Conservation (phyloP, 1,140 invertebrate genomes). For the Apis florea region DNA sequence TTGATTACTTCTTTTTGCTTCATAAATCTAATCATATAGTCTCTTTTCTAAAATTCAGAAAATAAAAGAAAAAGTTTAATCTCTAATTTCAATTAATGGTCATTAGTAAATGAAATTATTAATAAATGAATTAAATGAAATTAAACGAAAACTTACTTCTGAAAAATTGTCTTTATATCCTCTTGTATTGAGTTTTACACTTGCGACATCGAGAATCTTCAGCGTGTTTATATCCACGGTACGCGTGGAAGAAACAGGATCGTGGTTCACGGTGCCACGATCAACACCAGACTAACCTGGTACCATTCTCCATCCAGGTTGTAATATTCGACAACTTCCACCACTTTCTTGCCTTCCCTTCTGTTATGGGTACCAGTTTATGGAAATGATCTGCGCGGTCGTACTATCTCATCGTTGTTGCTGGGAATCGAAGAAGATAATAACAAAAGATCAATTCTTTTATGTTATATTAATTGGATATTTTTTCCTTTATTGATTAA, state of each 20-base stretch:
- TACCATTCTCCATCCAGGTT: slow-evolving; percentile 77
- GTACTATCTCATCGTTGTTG: background rate
- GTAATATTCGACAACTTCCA: slow-evolving; percentile 79
- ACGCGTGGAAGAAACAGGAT: slow-evolving; percentile 33
- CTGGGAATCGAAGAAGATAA: background rate
- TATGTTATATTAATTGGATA: background rate
- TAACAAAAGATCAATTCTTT: background rate
- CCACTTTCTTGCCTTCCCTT: slow-evolving; percentile 68
- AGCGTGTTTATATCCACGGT: slow-evolving; percentile 4
- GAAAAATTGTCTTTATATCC: slow-evolving; percentile 47
- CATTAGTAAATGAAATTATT: background rate
- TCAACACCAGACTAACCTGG: slow-evolving; percentile 77
- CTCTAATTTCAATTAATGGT: no score
- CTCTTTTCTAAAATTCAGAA: no score
- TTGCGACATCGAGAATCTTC: slow-evolving; percentile 10
- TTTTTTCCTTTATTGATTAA: no score
- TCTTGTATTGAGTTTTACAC: slow-evolving; percentile 15
- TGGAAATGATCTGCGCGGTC: slow-evolving; percentile 19
- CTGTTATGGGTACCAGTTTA: slow-evolving; percentile 33
- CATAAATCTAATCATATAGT: no score
- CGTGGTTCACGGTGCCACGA: slow-evolving; percentile 72
- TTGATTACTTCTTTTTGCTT: no score
- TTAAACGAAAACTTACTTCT: slow-evolving; percentile 36
- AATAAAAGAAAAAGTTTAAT: no score
- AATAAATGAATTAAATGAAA: no score